Conservation (phyloP, 2,113 vertebrate species). For the Centropus bengalensis region DNA sequence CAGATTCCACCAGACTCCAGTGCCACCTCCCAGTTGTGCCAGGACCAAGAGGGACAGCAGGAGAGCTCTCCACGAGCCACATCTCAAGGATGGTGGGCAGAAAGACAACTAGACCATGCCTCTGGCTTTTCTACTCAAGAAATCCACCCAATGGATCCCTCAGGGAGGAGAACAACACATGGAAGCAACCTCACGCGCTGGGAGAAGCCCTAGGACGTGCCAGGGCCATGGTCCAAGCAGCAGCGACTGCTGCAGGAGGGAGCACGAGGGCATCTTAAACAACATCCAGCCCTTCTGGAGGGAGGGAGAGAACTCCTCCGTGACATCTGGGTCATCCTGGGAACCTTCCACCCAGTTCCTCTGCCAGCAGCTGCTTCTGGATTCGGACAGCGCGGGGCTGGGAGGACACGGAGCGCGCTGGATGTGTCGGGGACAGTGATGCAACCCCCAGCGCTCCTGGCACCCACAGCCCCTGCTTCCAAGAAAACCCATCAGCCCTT, state of each 20-base stretch:
- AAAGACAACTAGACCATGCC: no score
- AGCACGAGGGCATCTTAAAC: neutral
- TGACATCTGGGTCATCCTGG: neutral
- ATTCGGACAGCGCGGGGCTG: fast-evolving
- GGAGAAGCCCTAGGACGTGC: neutral
- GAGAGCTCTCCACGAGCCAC: neutral
- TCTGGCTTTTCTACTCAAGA: no score
- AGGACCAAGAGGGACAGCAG: neutral
- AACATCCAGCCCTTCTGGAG: neutral
- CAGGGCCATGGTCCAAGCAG: neutral
- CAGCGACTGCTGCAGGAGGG: fast-evolving
- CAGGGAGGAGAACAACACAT: neutral
- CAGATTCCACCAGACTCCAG: neutral
- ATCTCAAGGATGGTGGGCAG: fast-evolving
- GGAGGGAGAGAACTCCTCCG: neutral
- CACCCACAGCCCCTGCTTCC: neutral
- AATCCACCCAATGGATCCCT: neutral
- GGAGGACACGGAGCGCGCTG: neutral
- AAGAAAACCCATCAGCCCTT: neutral
- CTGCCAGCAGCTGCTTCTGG: neutral
- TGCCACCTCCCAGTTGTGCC: neutral
- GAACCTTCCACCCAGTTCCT: neutral
- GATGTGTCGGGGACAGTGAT: neutral
- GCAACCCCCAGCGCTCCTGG: neutral
- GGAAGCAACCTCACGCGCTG: fast-evolving